Evolutionary conservation across 2,797 vertebrate species (phyloP).

Genomic region (Capromys pilorides): DNA sequence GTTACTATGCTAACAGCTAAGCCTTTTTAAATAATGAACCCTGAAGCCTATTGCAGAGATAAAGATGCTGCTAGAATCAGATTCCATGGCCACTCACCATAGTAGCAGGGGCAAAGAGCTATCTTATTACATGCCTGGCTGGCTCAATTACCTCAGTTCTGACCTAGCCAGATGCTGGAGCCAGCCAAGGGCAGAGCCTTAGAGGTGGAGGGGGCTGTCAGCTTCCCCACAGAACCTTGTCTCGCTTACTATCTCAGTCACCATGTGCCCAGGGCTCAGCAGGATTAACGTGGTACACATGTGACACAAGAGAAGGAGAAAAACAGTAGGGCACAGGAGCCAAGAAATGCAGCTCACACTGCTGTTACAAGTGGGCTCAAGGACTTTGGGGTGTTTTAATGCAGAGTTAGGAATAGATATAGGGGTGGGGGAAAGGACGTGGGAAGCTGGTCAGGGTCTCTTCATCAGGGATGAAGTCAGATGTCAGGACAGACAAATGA

Average conservation of each 20-base stretch:
- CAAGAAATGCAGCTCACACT: background rate
- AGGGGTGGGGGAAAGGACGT: background rate
- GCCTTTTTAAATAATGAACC: slow-evolving; percentile 73
- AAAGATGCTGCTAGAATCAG: slow-evolving; percentile 68
- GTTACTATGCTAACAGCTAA: slow-evolving; percentile 52
- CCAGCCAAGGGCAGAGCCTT: slow-evolving; percentile 29
- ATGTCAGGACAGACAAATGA: background rate
- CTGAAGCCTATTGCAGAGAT: slow-evolving; percentile 53
- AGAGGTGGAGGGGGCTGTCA: slow-evolving; percentile 29
- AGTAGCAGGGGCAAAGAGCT: slow-evolving; percentile 47
- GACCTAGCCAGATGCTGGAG: slow-evolving; percentile 54
- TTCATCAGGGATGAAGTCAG: background rate
- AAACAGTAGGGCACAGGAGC: background rate
- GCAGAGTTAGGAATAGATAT: background rate
- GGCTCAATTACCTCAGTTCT: slow-evolving; percentile 69
- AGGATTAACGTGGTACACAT: background rate
- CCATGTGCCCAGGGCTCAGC: background rate
- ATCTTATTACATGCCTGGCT: slow-evolving; percentile 77
- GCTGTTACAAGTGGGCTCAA: background rate
- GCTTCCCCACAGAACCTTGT: slow-evolving; percentile 12
- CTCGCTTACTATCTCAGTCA: slow-evolving; percentile 51
- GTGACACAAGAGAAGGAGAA: background rate
- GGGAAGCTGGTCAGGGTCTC: background rate
- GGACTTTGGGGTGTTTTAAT: background rate
- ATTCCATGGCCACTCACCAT: slow-evolving; percentile 63